Conservation (phyloP, 2,888 invertebrate species). For the Brenthis ino region DNA sequence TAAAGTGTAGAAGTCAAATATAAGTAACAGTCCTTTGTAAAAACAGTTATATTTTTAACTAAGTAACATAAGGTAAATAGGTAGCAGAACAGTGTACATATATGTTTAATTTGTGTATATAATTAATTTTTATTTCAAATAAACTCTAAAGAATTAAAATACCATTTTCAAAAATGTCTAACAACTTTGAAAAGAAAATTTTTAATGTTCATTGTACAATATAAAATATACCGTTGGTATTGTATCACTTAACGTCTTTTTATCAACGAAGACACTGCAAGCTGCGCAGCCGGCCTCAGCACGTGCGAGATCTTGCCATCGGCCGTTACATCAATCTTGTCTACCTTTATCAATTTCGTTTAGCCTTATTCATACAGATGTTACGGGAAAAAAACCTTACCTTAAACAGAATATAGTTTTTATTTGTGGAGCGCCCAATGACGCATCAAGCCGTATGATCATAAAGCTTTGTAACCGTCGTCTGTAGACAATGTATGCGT, state of each 20-base stretch:
- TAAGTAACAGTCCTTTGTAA: no score
- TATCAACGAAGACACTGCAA: conserved; percentile 25
- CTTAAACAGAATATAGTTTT: conserved; percentile 41
- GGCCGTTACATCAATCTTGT: conserved; percentile 79
- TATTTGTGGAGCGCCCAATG: conserved; percentile 38
- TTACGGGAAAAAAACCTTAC: conserved; percentile 45
- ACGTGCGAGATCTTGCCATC: conserved; percentile 74
- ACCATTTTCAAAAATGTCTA: no score
- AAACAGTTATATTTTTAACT: no score
- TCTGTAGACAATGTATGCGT: conserved; percentile 65
- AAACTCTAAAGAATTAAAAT: no score
- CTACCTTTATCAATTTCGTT: conserved; percentile 67
- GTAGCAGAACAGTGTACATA: no score
- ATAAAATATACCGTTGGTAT: conserved; percentile 8
- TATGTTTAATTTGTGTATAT: no score
- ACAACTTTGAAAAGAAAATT: no score
- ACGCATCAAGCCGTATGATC: conserved; percentile 47
- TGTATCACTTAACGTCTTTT: conserved; percentile 17
- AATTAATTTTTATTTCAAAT: no score
- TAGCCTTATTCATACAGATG: conserved; percentile 52
- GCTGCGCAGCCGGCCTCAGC: conserved; percentile 67
- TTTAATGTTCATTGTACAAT: no score
- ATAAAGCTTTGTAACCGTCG: conserved; percentile 44
- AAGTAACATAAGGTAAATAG: no score
- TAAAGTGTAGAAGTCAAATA: neutral